Base-by-base conservation (phyloP, 2,113 vertebrate species). In the Apodemus sylvaticus region DNA sequence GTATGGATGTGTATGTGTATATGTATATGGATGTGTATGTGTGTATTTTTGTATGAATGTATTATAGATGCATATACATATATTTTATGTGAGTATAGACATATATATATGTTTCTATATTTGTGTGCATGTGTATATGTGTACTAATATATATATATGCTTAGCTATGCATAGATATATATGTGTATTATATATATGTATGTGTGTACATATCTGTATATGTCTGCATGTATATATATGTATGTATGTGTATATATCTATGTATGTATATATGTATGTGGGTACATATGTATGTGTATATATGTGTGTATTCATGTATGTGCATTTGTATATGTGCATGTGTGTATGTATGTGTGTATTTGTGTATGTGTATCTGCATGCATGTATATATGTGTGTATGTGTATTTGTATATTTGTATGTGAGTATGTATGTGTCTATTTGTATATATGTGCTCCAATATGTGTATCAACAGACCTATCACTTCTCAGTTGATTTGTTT, bases 401-500 rank as follows among this genome's bases (percentile, higher is more conserved):
- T 81, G 10, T 81, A 6, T 55, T 1, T 58, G 19, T n/a, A 3
- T 22, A 1, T 19, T 9, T 51, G 3, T 51, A 45, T 34, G n/a
- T n/a, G n/a, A n/a, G n/a, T n/a, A 17, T n/a, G n/a, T n/a, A n/a
- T n/a, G n/a, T n/a, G 10, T 45, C 9, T 53, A 48, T 79, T 19
- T 55, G 34, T 81, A 17, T n/a, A 14, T 83, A 53, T 42, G 81
- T 83, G 24, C 9, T 1, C 12, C 39, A 6, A 82, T 82, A 12
- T 20, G 60, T 60, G 6, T 83, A 5, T 92, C 87, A 93, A 39
- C 13, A 94, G 94, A 95, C 77, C n/a, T 77, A 79, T 74, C 96
- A 90, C 89, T 94, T 91, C 86, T 96, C 94, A 91, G 48, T 89
- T 6, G 17, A 95, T 96, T 96, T 96, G 91, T 62, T 94, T 88